Evolutionary conservation across 2,113 vertebrate genomes (phyloP), one percentile per base, ranked within the genome.

Genomic region (Centropus unirufus): DNA sequence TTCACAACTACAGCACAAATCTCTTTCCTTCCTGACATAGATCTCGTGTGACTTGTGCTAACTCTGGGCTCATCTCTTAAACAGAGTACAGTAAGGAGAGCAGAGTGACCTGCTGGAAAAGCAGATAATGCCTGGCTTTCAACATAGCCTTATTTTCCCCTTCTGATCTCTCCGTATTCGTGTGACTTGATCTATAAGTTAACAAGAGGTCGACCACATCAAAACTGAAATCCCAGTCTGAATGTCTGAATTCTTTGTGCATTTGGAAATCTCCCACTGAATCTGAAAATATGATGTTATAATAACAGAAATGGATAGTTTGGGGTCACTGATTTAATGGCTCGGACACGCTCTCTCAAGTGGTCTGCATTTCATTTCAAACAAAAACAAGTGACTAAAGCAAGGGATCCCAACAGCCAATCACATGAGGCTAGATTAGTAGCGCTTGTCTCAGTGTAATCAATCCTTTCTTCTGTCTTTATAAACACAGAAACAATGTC

Each of bases 351-450:
- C 3, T 76, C 24, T 92, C 63, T 58, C 59, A 83, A 29, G 46
- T 39, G 49, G 83, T 67, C 44, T 89, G 57, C 49, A 68, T 61
- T 82, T 94, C 58, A 70, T 76, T 82, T 79, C 11, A 29, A 75
- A 67, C 22, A 55, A 96, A 91, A 96, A 68, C 64, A 89, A 93
- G 76, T 40, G n/a, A 88, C 32, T 44, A 84, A 68, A 91, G 58
- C 15, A 62, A 78, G 36, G 30, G 79, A 62, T 70, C 55, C 44
- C 68, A 34, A 46, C 59, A 90, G 52, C 59, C 81, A 85, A 3
- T 39, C 42, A 42, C 59, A 29, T 29, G 52, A 75, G 63, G 42
- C 51, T 82, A 85, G 57, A 82, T 89, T 90, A 83, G 52, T 26
- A 61, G 59, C 40, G 72, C 21, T 66, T 80, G 18, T 83, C 40